Percentiles rank a stretch among this genome's conserved stretches.
phyloP scores from a whole-genome alignment of 1,140 invertebrate genomes.

The Cydia strobilella region DNA sequence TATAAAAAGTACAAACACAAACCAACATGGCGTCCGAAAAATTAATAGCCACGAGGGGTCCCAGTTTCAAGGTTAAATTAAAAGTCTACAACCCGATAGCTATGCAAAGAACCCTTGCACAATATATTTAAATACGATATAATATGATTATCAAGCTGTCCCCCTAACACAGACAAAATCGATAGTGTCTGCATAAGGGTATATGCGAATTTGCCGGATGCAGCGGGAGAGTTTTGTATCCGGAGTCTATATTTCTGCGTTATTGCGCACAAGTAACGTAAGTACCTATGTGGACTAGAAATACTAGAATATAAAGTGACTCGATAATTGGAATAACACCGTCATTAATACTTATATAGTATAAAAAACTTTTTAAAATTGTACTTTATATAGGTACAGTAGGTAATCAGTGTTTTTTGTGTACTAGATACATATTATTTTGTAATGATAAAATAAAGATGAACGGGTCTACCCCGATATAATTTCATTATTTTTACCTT shows the following conservation, averaged over 20 bases:
- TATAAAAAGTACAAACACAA: constrained; percentile 1
- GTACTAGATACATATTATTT: too few species aligned
- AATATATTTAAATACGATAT: constrained; percentile 76
- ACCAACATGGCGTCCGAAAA: constrained; percentile 24
- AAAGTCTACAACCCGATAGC: constrained; percentile 36
- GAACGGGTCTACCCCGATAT: too few species aligned
- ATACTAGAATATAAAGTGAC: too few species aligned
- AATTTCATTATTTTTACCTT: too few species aligned
- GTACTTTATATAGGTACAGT: too few species aligned
- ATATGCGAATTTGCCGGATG: constrained; percentile 60
- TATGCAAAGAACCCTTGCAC: constrained; percentile 47
- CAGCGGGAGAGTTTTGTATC: constrained; percentile 33
- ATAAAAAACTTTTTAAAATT: too few species aligned
- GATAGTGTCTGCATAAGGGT: constrained; percentile 69
- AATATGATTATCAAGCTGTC: constrained; percentile 76
- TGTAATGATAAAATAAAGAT: too few species aligned
- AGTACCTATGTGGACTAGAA: background rate
- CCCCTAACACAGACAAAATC: constrained; percentile 79
- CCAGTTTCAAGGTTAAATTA: constrained; percentile 64
- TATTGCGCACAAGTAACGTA: background rate
- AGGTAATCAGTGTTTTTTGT: too few species aligned
- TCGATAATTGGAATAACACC: too few species aligned
- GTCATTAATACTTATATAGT: too few species aligned
- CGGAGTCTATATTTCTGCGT: background rate
- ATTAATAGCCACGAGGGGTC: constrained; percentile 23